Evolutionary conservation across 2,797 vertebrate genomes (phyloP).

Genomic region (Liparis tanakae): DNA sequence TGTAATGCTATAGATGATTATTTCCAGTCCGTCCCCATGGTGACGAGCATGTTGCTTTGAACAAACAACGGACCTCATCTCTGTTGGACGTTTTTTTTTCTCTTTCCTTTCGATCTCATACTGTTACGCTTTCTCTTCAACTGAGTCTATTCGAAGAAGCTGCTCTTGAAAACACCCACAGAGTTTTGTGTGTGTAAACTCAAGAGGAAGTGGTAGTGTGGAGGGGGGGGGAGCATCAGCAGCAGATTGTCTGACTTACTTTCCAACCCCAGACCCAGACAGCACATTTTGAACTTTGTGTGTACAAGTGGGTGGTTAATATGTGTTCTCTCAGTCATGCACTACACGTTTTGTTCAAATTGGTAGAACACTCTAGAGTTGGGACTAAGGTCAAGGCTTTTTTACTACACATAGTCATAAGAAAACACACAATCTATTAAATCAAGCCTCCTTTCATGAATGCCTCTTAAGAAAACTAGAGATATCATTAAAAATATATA

Average conservation of each 20-base stretch:
- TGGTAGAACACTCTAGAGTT: neutral
- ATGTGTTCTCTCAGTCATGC: constrained; percentile 8
- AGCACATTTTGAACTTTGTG: constrained; percentile 9
- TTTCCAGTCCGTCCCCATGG: constrained; percentile 19
- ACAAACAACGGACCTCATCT: constrained; percentile 5
- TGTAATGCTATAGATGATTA: neutral
- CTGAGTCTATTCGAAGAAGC: constrained; percentile 68
- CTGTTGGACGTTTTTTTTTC: constrained; percentile 11
- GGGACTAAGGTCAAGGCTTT: neutral
- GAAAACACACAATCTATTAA: neutral
- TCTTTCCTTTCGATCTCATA: neutral
- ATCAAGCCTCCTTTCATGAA: neutral
- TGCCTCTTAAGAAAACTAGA: neutral
- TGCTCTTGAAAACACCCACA: constrained; percentile 71
- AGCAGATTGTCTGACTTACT: constrained; percentile 76
- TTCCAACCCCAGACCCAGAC: constrained; percentile 66
- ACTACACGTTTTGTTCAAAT: constrained; percentile 10
- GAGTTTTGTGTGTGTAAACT: constrained; percentile 71
- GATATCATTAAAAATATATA: too few relatives aligned
- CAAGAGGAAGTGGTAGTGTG: constrained; percentile 70
- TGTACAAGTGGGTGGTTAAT: constrained; percentile 16
- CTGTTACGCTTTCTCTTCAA: constrained; percentile 58
- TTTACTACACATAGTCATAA: neutral
- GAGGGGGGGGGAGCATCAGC: constrained; percentile 8
- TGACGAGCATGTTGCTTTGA: constrained; percentile 4